phyloP scores from a whole-genome alignment of 1,140 invertebrate species.

The Dendrolimus kikuchii region DNA sequence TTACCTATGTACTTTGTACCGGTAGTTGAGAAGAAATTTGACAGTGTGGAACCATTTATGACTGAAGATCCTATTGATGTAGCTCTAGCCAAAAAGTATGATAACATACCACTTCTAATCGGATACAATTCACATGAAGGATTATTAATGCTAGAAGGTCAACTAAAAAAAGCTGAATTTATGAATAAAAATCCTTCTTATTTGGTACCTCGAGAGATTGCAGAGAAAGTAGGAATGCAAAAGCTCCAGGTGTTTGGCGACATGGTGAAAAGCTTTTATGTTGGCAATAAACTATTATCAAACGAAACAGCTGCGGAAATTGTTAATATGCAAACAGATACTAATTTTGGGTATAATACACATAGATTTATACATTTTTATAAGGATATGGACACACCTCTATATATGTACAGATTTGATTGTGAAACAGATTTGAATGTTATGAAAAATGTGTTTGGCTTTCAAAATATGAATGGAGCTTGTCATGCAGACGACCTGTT shows the following conservation, averaged over 20 bases:
- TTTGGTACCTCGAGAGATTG: constrained; percentile 51
- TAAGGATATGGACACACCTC: constrained; percentile 20
- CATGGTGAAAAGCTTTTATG: constrained; percentile 67
- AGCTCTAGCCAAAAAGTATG: constrained; percentile 48
- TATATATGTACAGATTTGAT: constrained; percentile 71
- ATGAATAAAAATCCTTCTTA: constrained; percentile 43
- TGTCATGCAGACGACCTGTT: constrained; percentile 78
- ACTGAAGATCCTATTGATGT: constrained; percentile 47
- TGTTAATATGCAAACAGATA: constrained; percentile 42
- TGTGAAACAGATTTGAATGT: constrained; percentile 56
- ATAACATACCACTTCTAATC: constrained; percentile 74
- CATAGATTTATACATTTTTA: constrained; percentile 52
- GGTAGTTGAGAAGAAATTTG: constrained; percentile 60
- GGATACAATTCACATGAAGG: constrained; percentile 76
- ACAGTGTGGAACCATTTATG: constrained; percentile 46
- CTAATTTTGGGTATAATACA: constrained; percentile 50
- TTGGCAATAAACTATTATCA: constrained; percentile 44
- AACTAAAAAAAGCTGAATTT: constrained; percentile 35
- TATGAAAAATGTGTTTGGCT: constrained; percentile 30
- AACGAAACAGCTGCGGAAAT: constrained; percentile 28
- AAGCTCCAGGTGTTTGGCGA: constrained; percentile 44
- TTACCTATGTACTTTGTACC: constrained; percentile 60
- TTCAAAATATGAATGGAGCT: constrained; percentile 55
- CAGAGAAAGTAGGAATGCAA: constrained; percentile 23
- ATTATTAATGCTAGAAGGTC: constrained; percentile 44